phyloP scores from a whole-genome alignment of 2,113 vertebrate genomes.

The Cichladusa arquata region DNA sequence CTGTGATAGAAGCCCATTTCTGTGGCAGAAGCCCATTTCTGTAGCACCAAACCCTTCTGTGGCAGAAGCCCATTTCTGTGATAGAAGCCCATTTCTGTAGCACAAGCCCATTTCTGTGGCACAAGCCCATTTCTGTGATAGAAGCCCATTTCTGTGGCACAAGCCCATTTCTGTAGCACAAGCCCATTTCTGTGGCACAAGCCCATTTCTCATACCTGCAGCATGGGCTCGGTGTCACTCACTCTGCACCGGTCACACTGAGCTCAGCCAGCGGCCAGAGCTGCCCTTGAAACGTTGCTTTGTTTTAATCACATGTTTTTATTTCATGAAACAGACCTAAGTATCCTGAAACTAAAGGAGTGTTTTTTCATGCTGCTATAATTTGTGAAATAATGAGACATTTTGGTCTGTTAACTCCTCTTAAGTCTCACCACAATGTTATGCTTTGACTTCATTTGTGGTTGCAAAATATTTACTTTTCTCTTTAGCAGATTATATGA shows the following conservation, averaged over 20 bases:
- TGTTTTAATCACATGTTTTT: conserved; percentile 10
- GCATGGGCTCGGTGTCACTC: background rate
- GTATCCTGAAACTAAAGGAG: conserved; percentile 33
- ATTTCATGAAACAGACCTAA: conserved; percentile 30
- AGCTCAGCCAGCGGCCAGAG: background rate
- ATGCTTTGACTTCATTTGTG: conserved; percentile 60
- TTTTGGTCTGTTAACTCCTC: conserved; percentile 57
- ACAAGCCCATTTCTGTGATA: no score
- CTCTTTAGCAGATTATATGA: conserved; percentile 60
- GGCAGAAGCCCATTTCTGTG: no score
- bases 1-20: no score
- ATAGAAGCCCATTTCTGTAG: no score
- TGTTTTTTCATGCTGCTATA: conserved; percentile 46
- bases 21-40: no score
- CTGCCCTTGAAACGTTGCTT: background rate
- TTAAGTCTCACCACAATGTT: conserved; percentile 63
- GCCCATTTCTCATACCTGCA: background rate
- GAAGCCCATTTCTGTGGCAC: background rate
- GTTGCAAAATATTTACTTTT: conserved; percentile 64
- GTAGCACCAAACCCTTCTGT: no score
- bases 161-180: no score
- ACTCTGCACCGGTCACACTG: fast-evolving
- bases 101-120: no score
- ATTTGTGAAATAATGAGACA: conserved; percentile 62
- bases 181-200: no score